Evolutionary conservation across 2,888 invertebrate species (phyloP).

Genomic region (Biston stratarius): DNA sequence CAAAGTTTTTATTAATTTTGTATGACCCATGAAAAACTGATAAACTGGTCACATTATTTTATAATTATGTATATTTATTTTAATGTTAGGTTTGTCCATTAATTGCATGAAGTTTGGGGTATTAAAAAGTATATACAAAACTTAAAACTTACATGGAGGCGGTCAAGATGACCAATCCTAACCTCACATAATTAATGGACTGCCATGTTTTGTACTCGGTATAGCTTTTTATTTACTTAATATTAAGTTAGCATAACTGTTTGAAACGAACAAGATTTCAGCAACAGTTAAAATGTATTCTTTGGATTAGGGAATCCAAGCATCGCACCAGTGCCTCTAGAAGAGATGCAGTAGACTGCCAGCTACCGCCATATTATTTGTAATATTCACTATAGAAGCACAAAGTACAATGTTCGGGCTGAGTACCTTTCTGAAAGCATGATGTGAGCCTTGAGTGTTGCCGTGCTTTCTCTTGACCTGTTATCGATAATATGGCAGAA

Average conservation of each 20-base stretch:
- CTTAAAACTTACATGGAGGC: too few species aligned
- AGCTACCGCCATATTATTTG: slow-evolving; percentile 32
- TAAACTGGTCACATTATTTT: background rate
- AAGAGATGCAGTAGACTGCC: slow-evolving; percentile 14
- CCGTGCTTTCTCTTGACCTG: too few species aligned
- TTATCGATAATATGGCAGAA: too few species aligned
- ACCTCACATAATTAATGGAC: background rate
- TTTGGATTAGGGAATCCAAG: background rate
- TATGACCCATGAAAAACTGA: background rate
- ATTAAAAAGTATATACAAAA: too few species aligned
- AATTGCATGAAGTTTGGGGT: too few species aligned
- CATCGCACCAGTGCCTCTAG: slow-evolving; percentile 23
- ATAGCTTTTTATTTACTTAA: slow-evolving; percentile 23
- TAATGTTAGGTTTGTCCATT: too few species aligned
- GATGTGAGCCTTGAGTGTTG: background rate
- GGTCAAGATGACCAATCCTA: too few species aligned
- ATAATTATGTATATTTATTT: background rate
- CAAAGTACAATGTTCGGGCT: slow-evolving; percentile 17
- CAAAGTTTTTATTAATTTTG: too few species aligned
- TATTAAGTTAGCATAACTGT: slow-evolving; percentile 7
- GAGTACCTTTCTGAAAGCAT: background rate
- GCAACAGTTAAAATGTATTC: background rate
- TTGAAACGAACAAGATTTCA: background rate
- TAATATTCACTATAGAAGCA: slow-evolving; percentile 30
- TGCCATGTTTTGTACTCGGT: slow-evolving; percentile 15